A percentile compares a stretch with the other conserved stretches of the same genome.
Conservation (phyloP, 2,888 invertebrate genomes). For the Sturmia bella region DNA sequence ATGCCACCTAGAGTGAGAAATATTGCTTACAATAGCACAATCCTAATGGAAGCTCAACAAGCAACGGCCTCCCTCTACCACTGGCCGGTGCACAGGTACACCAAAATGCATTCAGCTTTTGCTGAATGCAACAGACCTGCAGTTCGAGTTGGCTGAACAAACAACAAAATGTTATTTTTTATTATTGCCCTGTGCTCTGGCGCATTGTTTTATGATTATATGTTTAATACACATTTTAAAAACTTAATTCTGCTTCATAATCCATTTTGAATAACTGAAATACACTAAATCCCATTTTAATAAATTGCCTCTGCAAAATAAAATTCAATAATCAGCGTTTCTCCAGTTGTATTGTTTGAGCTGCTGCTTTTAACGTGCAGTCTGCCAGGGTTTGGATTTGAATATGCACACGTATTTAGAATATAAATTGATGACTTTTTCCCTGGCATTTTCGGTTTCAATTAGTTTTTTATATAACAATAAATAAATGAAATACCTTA, state of each 20-base stretch:
- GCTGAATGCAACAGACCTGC: background rate
- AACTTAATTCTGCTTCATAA: slow-evolving; percentile 64
- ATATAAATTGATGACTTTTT: slow-evolving; percentile 48
- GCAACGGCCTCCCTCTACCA: slow-evolving; percentile 18
- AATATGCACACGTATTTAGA: slow-evolving; percentile 36
- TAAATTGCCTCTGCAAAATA: slow-evolving; percentile 56
- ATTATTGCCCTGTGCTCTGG: background rate
- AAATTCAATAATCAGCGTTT: slow-evolving; percentile 28
- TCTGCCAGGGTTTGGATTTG: background rate
- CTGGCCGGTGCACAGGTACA: slow-evolving; percentile 33
- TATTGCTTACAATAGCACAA: slow-evolving; percentile 69
- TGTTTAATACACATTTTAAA: slow-evolving; percentile 62
- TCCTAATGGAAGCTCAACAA: slow-evolving; percentile 49
- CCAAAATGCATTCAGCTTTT: background rate
- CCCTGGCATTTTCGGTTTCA: slow-evolving; percentile 6
- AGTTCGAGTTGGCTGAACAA: slow-evolving; percentile 48
- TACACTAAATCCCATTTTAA: slow-evolving; percentile 52
- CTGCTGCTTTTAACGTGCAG: background rate
- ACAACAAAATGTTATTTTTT: slow-evolving; percentile 32
- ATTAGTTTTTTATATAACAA: slow-evolving; percentile 17
- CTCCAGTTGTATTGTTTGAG: background rate
- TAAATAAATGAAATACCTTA: slow-evolving; percentile 42
- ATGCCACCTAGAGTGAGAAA: slow-evolving; percentile 73
- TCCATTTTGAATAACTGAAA: slow-evolving; percentile 63
- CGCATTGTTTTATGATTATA: slow-evolving; percentile 24